Base-by-base conservation (phyloP, 2,113 vertebrate genomes). In the Ameiurus melas region DNA sequence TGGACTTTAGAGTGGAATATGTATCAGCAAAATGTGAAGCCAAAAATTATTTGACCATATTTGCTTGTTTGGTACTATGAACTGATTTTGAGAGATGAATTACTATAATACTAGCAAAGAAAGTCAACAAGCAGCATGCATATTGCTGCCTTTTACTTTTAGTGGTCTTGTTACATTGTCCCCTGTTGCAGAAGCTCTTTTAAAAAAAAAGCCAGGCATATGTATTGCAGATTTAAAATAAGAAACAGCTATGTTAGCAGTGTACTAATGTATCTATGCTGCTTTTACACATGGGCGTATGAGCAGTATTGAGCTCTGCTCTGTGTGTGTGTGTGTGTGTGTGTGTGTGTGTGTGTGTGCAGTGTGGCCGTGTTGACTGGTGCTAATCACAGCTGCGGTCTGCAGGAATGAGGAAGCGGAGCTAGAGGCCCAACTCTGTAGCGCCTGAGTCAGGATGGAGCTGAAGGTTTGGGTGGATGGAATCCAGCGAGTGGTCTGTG, bases 381-480 rank as follows among this genome's bases (percentile, higher is more conserved):
- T 83, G 57, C 55, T 9, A 66, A 51, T 86, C 86, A 83, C 88
- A 71, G 77, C 88, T 89, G 85, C 85, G 91, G 89, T 90, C 91
- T 91, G 92, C 88, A 91, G 85, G 91, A 92, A 95, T 95, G 94
- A 93, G 83, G 89, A 90, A 88, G 86, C 90, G 91, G 86, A 89
- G 87, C 88, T 90, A 86, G 30, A 85, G 78, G 85, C 91, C 82
- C 30, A 79, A 57, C 90, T 87, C 85, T 90, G 85, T 92, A 85
- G 47, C 82, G 91, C 92, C 91, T 95, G 94, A 94, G 93, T 90
- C 91, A 96, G 93, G 93, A 99, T 99, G 98, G 98, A 99, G 95
- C 97, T 99, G 85, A 99, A 99, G 93, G 98, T 99, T 90, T 99
- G 98, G 98, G 98, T 99, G 89, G 98, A 99, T 89, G 98, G 98